These are phyloP conservation scores for Saccopteryx bilineata DNA, from an alignment of 2,113 vertebrate genomes.

Conservation along the genomic window DNA sequence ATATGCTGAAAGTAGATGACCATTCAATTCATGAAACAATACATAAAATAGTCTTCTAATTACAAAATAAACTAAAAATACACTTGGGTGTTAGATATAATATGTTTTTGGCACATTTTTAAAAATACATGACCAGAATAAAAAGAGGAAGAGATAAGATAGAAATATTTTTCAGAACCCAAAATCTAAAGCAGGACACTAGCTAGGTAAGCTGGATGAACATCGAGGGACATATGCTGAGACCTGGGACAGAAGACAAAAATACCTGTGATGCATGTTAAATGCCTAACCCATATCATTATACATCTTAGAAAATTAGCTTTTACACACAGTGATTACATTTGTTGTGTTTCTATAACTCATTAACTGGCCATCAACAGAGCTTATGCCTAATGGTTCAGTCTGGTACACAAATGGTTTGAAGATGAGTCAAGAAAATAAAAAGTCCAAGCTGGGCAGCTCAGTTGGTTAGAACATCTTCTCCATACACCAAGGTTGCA, in stretches of 20 bases:
- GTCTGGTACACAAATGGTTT: background rate
- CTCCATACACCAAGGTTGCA: no score
- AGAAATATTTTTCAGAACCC: background rate
- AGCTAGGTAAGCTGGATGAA: background rate
- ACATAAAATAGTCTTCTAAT: background rate
- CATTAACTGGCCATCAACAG: background rate
- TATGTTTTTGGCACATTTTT: background rate
- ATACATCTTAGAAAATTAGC: background rate
- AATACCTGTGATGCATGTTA: background rate
- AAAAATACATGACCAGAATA: background rate
- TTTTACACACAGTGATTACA: background rate
- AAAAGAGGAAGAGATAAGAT: background rate
- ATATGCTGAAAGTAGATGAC: background rate
- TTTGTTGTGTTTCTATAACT: background rate
- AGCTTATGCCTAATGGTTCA: background rate
- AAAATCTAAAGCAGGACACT: background rate
- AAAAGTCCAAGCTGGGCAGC: no score
- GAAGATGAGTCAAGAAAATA: background rate
- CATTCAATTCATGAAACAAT: background rate
- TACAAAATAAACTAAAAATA: slow-evolving; percentile 21
- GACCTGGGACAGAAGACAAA: background rate
- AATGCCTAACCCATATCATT: background rate
- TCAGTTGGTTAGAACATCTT: no score
- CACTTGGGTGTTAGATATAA: background rate
- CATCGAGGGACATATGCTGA: background rate